Evolutionary conservation across 2,797 vertebrate genomes (phyloP), one percentile per base, ranked within the genome.

Genomic region (Pseudomugil gertrudae): DNA sequence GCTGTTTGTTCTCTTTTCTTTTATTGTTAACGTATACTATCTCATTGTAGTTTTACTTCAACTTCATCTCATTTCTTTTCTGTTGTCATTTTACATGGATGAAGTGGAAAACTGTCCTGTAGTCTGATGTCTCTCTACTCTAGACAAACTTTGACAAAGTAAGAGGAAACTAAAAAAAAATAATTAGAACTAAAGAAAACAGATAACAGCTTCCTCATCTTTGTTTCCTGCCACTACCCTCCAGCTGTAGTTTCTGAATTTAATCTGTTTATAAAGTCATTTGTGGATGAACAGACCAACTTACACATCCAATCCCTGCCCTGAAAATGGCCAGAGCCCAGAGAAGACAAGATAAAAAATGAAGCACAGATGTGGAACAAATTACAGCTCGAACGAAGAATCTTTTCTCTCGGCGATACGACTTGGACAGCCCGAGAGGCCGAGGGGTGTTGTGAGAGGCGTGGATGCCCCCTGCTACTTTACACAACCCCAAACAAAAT

Each of bases 351-450:
- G 19, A 54, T 11, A 8, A 35, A 63, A 26, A 72, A 74, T 52
- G 50, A 63, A 54, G 51, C 6, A 4, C 85, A 86, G 69, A 88
- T 83, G 81, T 78, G 78, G 63, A 85, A 74, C 58, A 75, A 79
- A 84, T 75, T 63, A 66, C 56, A 66, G 69, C 43, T 57, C 47
- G 79, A 74, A 59, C 52, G 29, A 81, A 13, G 69, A 81, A 74
- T 77, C 56, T 66, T 66, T 60, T 81, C 72, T 78, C 66, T 68
- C 56, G 59, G 63, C 73, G 65, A 14, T 24, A 30, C 1, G 27
- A 50, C 47, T 63, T 24, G 45, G 67, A 68, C 35, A 21, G 53
- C 24, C 51, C 50, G 67, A 67, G 19, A 13, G 43, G 53, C 27
- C 40, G 21, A 69, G 14, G 23, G 35, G 45, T 9, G 15, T 35